Evolutionary conservation across 2,797 vertebrate species (phyloP).

Genomic region (Takifugu rubripes): DNA sequence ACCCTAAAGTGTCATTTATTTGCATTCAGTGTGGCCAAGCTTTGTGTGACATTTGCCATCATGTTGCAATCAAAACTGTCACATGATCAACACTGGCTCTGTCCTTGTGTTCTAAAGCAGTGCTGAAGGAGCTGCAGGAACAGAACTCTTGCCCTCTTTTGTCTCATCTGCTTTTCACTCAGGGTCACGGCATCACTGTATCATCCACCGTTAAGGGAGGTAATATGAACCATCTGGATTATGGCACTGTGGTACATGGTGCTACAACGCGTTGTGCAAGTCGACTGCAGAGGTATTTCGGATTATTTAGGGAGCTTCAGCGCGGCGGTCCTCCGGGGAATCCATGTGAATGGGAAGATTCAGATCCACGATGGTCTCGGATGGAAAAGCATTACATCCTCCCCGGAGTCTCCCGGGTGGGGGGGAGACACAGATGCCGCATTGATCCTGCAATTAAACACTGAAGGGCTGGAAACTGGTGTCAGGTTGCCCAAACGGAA

Average conservation of each 20-base stretch:
- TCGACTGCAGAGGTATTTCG: constrained; percentile 41
- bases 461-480: constrained; percentile 62
- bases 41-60: too few species aligned
- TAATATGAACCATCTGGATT: constrained; percentile 22
- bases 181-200: constrained; percentile 4
- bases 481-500: constrained; percentile 64
- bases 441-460: constrained; percentile 70
- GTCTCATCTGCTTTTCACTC: constrained; percentile 8
- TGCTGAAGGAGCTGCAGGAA: too few species aligned
- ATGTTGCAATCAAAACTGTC: too few species aligned
- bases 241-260: constrained; percentile 4
- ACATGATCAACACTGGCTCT: too few species aligned
- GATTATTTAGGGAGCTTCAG: constrained; percentile 53
- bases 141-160: background rate
- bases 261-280: constrained; percentile 23
- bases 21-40: too few species aligned
- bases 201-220: constrained; percentile 7
- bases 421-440: constrained; percentile 67
- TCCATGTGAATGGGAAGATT: constrained; percentile 58
- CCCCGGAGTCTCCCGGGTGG: constrained; percentile 46
- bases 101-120: too few species aligned
- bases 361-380: constrained; percentile 53
- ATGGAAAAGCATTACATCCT: constrained; percentile 67
- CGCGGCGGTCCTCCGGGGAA: constrained; percentile 45
- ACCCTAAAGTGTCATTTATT: too few species aligned